Evolutionary conservation across 1,140 invertebrate genomes (phyloP).

Genomic region (Potamilus streckersoni): DNA sequence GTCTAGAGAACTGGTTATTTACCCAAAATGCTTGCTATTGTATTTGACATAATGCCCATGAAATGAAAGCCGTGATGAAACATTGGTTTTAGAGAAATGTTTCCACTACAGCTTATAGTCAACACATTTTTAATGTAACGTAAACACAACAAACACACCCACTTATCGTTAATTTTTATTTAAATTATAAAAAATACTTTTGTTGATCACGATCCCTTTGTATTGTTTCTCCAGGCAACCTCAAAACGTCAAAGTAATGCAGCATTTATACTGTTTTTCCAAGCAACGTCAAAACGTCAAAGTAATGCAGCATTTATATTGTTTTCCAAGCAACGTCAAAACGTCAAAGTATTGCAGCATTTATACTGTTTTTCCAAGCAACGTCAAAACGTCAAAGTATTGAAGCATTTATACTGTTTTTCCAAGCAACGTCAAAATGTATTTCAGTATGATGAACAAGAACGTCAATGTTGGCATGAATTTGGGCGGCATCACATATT

Average conservation of each 20-base stretch:
- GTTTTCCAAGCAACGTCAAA: no score
- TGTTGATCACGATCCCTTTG: not conserved
- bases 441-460: conserved; percentile 41
- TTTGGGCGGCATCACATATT: conserved; percentile 44
- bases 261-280: not conserved
- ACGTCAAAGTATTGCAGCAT: no score
- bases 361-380: not conserved
- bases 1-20: no score
- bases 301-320: not conserved
- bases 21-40: no score
- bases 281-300: no score
- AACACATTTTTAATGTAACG: not conserved
- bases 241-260: no score
- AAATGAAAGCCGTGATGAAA: not conserved
- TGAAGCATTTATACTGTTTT: not conserved
- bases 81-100: not conserved
- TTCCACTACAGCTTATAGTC: not conserved
- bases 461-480: conserved; percentile 46
- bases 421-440: no score
- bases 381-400: no score
- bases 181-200: not conserved
- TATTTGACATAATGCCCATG: not conserved
- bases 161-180: not conserved
- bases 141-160: not conserved
- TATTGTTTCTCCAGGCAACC: no score